Conservation (phyloP, 2,113 vertebrate species). For the Thymallus thymallus region DNA sequence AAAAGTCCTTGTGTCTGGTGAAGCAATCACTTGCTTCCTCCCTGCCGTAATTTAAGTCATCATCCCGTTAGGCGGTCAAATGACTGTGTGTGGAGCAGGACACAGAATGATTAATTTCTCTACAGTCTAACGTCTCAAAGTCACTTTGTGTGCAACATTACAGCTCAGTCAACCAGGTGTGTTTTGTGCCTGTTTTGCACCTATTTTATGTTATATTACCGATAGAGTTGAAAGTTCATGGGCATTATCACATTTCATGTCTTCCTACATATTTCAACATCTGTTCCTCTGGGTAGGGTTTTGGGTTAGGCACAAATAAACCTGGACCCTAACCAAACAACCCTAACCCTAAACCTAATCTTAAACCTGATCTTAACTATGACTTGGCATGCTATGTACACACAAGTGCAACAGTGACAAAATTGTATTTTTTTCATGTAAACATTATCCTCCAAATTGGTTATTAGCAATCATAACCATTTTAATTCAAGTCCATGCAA, state of each 20-base stretch:
- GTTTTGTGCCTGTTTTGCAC: not conserved
- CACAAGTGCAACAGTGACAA: no score
- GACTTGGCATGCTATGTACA: no score
- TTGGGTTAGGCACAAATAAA: no score
- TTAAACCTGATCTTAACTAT: no score
- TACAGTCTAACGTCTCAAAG: not conserved
- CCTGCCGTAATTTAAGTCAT: constrained; percentile 55
- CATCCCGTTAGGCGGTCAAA: constrained; percentile 26
- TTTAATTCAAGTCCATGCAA: no score
- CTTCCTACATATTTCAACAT: not conserved
- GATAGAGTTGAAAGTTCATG: not conserved
- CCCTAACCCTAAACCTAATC: not conserved
- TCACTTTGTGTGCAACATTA: not conserved
- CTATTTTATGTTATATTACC: not conserved
- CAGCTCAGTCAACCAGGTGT: not conserved
- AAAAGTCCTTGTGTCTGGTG: constrained; percentile 29
- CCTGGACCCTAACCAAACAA: no score
- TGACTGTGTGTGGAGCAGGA: constrained; percentile 6
- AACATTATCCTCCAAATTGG: no score
- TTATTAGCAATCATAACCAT: no score
- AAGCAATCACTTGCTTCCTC: constrained; percentile 44
- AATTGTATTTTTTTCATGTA: no score
- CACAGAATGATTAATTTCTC: not conserved
- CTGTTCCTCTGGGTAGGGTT: no score
- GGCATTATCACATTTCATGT: not conserved